Conservation (phyloP, 2,113 vertebrate genomes). For the Anoplopoma fimbria region DNA sequence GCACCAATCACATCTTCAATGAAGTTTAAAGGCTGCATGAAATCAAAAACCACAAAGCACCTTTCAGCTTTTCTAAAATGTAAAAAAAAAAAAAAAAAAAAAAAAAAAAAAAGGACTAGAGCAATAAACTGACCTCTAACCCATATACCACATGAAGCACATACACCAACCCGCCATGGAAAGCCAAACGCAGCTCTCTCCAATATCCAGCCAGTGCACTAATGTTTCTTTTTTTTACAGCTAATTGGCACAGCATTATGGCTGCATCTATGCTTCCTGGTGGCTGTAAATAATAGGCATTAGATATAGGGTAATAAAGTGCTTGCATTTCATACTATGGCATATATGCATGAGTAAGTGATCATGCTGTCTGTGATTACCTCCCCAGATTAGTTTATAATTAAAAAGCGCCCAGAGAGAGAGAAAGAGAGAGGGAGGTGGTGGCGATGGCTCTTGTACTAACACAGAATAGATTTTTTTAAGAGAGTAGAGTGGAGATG, state of each 20-base stretch:
- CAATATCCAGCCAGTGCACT: constrained; percentile 13
- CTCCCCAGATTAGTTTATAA: constrained; percentile 69
- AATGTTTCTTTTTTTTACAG: constrained; percentile 39
- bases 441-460: constrained; percentile 9
- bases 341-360: constrained; percentile 45
- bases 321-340: constrained; percentile 32
- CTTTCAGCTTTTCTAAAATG: background rate
- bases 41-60: constrained; percentile 64
- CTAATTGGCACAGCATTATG: constrained; percentile 51
- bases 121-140: constrained; percentile 20
- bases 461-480: constrained; percentile 37
- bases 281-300: constrained; percentile 46
- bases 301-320: constrained; percentile 31
- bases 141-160: background rate
- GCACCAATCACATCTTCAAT: constrained; percentile 59
- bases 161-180: background rate
- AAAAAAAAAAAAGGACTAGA: background rate
- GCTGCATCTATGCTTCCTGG: constrained; percentile 30
- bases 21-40: constrained; percentile 61
- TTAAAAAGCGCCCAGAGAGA: constrained; percentile 63
- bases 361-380: constrained; percentile 64
- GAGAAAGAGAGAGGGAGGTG: background rate
- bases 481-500: constrained; percentile 40
- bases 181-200: background rate
- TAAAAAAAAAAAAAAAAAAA: background rate